These are phyloP conservation scores for Watsonalla binaria DNA, from an alignment of 2,888 invertebrate genomes.

Conservation along the genomic window DNA sequence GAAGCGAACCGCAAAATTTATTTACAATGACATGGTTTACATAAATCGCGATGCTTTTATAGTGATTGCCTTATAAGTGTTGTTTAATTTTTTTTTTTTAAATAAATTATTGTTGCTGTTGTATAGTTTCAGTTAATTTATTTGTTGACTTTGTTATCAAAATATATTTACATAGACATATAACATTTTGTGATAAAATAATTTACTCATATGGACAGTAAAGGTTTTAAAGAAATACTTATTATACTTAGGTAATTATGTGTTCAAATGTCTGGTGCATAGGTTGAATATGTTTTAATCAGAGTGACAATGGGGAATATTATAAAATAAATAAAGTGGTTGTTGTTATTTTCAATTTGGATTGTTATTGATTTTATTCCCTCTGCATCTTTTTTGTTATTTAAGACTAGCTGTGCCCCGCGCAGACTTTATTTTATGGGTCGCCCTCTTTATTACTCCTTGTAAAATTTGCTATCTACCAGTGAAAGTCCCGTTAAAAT, in stretches of 20 bases:
- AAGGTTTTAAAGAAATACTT: not conserved
- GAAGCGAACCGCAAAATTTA: no score
- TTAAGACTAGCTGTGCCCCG: no score
- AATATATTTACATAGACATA: not conserved
- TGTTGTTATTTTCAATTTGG: conserved; percentile 42
- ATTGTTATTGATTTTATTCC: conserved; percentile 18
- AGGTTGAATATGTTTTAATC: conserved; percentile 28
- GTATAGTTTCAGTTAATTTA: not conserved
- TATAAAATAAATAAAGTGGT: conserved; percentile 54
- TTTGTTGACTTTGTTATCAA: not conserved
- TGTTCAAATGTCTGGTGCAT: conserved; percentile 3
- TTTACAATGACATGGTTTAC: no score
- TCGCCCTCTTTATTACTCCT: no score
- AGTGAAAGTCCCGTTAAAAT: no score
- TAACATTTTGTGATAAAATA: conserved; percentile 1
- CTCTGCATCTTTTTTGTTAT: conserved; percentile 10
- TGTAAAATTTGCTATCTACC: no score
- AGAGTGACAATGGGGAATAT: conserved; percentile 46
- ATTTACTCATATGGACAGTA: not conserved
- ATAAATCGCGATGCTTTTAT: no score
- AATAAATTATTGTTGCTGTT: not conserved
- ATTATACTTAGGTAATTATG: not conserved
- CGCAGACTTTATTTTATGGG: no score
- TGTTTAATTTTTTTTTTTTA: not conserved
- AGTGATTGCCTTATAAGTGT: not conserved